Conservation (phyloP, 2,888 invertebrate genomes). For the Drosophila affinis region DNA sequence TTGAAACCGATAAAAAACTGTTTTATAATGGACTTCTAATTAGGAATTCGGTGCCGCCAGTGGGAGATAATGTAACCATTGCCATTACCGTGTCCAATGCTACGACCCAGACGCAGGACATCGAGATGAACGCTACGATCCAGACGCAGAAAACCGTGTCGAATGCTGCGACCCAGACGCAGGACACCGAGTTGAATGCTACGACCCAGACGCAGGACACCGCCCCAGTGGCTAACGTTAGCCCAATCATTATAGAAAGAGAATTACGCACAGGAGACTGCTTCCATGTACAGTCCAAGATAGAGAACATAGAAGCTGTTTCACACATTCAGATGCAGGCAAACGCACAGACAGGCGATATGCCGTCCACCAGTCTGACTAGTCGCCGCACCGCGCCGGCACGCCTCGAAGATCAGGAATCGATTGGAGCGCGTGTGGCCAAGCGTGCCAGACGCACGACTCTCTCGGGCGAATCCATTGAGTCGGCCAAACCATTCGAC, state of each 20-base stretch:
- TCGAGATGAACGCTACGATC: too few relatives aligned
- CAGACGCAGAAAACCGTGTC: not conserved
- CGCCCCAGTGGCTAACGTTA: too few relatives aligned
- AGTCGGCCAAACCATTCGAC: slow-evolving; percentile 37
- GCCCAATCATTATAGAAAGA: too few relatives aligned
- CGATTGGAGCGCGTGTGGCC: slow-evolving; percentile 26
- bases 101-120: too few relatives aligned
- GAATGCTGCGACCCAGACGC: too few relatives aligned
- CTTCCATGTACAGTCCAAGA: too few relatives aligned
- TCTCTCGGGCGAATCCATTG: not conserved
- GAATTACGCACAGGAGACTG: too few relatives aligned
- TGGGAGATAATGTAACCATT: not conserved
- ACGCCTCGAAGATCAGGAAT: not conserved
- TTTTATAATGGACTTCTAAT: not conserved
- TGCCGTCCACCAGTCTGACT: not conserved
- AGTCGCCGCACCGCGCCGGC: not conserved
- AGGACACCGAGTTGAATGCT: too few relatives aligned
- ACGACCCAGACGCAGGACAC: too few relatives aligned
- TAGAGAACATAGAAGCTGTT: too few relatives aligned
- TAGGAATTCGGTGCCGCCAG: not conserved
- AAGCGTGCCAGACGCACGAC: slow-evolving; percentile 22
- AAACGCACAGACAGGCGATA: not conserved
- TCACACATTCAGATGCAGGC: too few relatives aligned
- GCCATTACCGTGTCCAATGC: not conserved
- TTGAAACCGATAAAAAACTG: not conserved